phyloP scores from a whole-genome alignment of 2,888 invertebrate genomes.

The Elaeidobius kamerunicus region DNA sequence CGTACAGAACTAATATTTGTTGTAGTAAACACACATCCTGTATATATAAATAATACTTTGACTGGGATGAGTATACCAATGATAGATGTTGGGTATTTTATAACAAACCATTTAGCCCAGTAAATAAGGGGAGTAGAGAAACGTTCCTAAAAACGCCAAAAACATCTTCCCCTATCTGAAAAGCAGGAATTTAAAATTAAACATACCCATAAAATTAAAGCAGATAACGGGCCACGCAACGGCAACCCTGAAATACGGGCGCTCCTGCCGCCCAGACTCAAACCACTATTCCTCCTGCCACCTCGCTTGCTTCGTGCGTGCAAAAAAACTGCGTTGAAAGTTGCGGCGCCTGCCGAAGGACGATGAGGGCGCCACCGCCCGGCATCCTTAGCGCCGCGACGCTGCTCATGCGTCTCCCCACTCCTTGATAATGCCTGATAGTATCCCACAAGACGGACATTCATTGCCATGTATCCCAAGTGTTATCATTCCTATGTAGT shows the following conservation, averaged over 20 bases:
- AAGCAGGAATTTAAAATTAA: constrained; percentile 17
- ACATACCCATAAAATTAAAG: constrained; percentile 27
- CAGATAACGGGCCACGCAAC: constrained; percentile 26
- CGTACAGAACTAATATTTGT: too few relatives aligned
- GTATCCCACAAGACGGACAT: constrained; percentile 52
- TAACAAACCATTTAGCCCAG: too few relatives aligned
- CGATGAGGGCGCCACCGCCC: constrained; percentile 48
- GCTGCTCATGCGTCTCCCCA: constrained; percentile 51
- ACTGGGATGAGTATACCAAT: too few relatives aligned
- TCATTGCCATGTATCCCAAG: constrained; percentile 53
- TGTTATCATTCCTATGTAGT: constrained; percentile 51
- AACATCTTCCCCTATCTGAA: constrained; percentile 7
- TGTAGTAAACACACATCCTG: too few relatives aligned
- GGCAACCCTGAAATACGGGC: constrained; percentile 17
- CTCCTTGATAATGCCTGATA: constrained; percentile 51
- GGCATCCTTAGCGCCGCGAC: constrained; percentile 52
- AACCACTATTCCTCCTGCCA: constrained; percentile 31
- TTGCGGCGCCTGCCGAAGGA: constrained; percentile 35
- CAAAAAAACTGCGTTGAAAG: constrained; percentile 39
- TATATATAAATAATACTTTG: too few relatives aligned
- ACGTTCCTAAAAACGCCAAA: neutral
- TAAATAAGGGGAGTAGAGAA: too few relatives aligned
- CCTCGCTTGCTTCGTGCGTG: constrained; percentile 35
- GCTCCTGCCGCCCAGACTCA: constrained; percentile 24
- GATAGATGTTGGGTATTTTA: too few relatives aligned